phyloP scores from a whole-genome alignment of 1,140 invertebrate species.

The Hirudo medicinalis region DNA sequence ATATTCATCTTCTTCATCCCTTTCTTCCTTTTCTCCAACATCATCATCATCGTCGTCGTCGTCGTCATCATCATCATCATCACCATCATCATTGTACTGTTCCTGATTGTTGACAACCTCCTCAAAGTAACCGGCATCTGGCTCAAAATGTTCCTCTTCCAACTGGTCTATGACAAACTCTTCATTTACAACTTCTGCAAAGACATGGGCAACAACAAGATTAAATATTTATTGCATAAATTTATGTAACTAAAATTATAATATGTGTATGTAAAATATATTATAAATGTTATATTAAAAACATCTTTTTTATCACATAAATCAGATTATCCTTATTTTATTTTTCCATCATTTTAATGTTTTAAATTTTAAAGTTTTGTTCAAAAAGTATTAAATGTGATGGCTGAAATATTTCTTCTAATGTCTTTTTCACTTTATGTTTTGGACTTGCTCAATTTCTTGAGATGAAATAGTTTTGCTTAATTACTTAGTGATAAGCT shows the following conservation, averaged over 20 bases:
- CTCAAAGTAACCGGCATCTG: background rate
- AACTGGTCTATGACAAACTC: background rate
- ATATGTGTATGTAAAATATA: no score
- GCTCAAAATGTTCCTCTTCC: background rate
- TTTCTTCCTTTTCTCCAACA: background rate
- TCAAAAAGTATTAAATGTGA: background rate
- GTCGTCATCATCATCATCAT: background rate
- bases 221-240: no score
- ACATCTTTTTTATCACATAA: no score
- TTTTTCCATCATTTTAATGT: no score
- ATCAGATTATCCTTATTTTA: no score
- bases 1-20: background rate
- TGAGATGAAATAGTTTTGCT: background rate
- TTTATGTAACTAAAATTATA: no score
- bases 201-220: background rate
- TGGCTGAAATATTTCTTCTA: background rate
- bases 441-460: background rate
- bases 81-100: background rate
- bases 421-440: background rate
- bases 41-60: background rate
- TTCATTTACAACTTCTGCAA: background rate
- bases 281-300: no score
- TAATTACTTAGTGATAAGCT: background rate
- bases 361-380: no score
- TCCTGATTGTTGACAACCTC: background rate